These are phyloP conservation scores for Acyrthosiphon pisum DNA, from an alignment of 1,140 invertebrate species.

Conservation along the genomic window DNA sequence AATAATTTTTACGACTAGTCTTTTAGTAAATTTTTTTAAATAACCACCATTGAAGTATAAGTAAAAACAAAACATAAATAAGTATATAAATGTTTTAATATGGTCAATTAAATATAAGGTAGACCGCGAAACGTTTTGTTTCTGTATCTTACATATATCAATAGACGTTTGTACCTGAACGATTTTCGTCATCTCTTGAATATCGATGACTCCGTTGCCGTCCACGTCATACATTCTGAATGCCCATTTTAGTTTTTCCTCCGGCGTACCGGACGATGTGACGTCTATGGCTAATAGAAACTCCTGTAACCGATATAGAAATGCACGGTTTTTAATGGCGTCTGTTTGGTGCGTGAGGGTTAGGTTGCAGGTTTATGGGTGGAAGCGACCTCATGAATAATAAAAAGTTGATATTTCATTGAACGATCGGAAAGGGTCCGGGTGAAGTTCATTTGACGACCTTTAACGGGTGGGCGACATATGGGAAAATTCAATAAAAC, in stretches of 20 bases:
- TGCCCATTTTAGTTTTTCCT: slow-evolving; percentile 99
- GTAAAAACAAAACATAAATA: background rate
- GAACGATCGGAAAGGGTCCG: slow-evolving; percentile 13
- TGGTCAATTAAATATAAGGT: background rate
- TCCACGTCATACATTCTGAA: slow-evolving; percentile 99
- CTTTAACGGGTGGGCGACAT: slow-evolving; percentile 19
- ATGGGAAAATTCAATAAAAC: slow-evolving; percentile 30
- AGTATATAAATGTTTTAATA: background rate
- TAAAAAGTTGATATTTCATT: slow-evolving; percentile 31
- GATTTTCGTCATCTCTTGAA: slow-evolving; percentile 94
- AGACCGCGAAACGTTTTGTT: background rate
- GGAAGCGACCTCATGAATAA: background rate
- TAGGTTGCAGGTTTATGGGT: background rate
- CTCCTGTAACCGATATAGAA: slow-evolving; percentile 75
- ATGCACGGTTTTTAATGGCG: background rate
- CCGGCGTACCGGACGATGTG: slow-evolving; percentile 94
- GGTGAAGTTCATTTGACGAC: slow-evolving; percentile 44
- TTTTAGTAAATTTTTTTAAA: background rate
- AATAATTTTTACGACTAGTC: background rate
- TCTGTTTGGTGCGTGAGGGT: slow-evolving; percentile 33
- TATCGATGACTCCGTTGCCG: slow-evolving; percentile 97
- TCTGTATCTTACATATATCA: background rate
- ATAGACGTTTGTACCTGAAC: slow-evolving; percentile 74
- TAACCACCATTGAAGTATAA: background rate
- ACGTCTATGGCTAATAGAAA: slow-evolving; percentile 98